These are phyloP conservation scores for Stomorhina lunata DNA, from an alignment of 2,888 invertebrate genomes.

Conservation along the genomic window DNA sequence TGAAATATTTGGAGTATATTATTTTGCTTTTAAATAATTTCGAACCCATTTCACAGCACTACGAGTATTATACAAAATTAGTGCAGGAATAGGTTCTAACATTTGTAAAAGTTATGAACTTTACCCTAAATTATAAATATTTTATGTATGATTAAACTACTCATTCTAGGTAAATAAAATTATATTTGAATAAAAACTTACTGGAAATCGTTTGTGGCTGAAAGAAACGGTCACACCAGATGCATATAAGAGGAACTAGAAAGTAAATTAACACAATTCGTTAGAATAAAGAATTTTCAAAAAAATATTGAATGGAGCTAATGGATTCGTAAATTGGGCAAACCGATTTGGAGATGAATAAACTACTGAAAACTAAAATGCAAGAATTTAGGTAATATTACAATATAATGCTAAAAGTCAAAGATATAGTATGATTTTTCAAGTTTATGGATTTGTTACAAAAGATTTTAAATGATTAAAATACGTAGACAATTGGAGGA, in stretches of 20 bases:
- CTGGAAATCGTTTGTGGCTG: constrained; percentile 46
- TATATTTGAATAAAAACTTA: constrained; percentile 30
- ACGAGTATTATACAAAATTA: no score
- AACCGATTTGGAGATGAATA: not conserved
- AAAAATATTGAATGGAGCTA: not conserved
- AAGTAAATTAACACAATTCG: constrained; percentile 37
- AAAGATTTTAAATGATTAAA: no score
- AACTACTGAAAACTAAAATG: not conserved
- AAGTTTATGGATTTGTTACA: no score
- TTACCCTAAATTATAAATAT: not conserved
- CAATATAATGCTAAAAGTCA: no score
- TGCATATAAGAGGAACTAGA: constrained; percentile 51
- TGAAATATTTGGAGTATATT: no score
- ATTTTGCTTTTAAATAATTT: no score
- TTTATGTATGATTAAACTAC: constrained; percentile 1
- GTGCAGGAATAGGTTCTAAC: no score
- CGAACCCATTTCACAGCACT: no score
- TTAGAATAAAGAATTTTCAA: not conserved
- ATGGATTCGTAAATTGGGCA: not conserved
- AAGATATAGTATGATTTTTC: no score
- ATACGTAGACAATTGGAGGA: no score
- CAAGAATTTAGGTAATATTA: no score
- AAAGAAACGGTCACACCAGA: constrained; percentile 55
- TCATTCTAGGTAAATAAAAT: not conserved
- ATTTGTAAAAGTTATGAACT: no score